Percentiles rank a stretch among this genome's conserved stretches.
These are phyloP conservation scores for Sphecodes monilicornis DNA, from an alignment of 2,888 invertebrate species.

Conservation along the genomic window DNA sequence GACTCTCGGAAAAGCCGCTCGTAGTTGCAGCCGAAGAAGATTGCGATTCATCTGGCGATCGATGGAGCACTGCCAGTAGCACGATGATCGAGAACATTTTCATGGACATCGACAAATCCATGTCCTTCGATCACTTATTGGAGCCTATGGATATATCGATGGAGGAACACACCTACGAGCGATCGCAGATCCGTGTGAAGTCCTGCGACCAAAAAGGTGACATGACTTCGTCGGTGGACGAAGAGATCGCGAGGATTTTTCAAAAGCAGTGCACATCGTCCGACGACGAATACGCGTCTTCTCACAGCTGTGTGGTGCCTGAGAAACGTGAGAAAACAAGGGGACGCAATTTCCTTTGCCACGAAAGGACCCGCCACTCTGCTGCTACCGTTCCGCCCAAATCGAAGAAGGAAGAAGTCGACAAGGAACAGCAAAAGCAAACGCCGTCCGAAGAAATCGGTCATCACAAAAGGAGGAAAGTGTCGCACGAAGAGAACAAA, in stretches of 20 bases:
- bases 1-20: conserved; percentile 14
- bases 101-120: conserved; percentile 6
- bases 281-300: conserved; percentile 34
- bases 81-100: conserved; percentile 26
- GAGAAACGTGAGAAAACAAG: background rate
- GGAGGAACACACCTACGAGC: conserved; percentile 22
- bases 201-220: background rate
- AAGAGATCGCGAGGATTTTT: conserved; percentile 51
- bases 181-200: background rate
- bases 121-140: background rate
- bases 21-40: conserved; percentile 35
- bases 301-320: rapidly evolving
- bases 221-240: conserved; percentile 27
- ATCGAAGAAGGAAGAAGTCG: background rate
- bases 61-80: conserved; percentile 27
- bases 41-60: conserved; percentile 25
- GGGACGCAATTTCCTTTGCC: background rate
- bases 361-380: background rate
- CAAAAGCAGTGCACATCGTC: conserved; percentile 45
- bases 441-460: background rate
- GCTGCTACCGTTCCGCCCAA: background rate
- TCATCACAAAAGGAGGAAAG: background rate
- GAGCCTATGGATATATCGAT: conserved; percentile 48
- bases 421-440: background rate
- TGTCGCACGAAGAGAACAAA: background rate